These are phyloP conservation scores for Neotragus pygmaeus DNA, from an alignment of 2,113 vertebrate genomes.

Conservation along the genomic window DNA sequence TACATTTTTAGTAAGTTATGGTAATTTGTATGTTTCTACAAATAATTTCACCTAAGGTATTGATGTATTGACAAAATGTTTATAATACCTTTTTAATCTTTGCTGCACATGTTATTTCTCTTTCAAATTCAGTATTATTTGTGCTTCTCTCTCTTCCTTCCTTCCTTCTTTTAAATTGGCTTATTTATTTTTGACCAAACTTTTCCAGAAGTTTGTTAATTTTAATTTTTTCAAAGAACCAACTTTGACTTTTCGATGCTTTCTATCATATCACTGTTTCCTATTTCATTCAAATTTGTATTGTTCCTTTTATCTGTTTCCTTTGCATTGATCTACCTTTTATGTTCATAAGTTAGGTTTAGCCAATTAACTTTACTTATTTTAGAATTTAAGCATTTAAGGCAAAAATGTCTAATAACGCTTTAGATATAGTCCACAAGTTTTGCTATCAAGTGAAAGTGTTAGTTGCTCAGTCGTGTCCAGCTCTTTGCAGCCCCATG, in stretches of 20 bases:
- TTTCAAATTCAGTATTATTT: conserved; percentile 1
- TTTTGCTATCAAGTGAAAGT: not conserved
- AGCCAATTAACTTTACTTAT: conserved; percentile 3
- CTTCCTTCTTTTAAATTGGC: not conserved
- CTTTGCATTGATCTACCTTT: not conserved
- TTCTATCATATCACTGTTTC: not conserved
- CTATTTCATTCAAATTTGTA: conserved; percentile 16
- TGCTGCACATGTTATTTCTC: not conserved
- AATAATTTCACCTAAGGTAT: not conserved
- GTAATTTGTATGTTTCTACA: conserved; percentile 9
- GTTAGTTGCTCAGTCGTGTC: not conserved
- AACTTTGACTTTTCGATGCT: not conserved
- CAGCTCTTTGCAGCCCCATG: not conserved
- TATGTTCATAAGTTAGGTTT: not conserved
- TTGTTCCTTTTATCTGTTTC: not conserved
- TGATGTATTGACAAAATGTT: not conserved
- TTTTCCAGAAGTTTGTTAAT: not conserved
- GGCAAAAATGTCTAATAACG: not conserved
- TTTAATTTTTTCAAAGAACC: conserved; percentile 4
- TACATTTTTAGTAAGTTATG: not conserved
- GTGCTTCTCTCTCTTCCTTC: not conserved
- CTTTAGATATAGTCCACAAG: not conserved
- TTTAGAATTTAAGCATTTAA: conserved; percentile 5
- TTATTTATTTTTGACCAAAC: not conserved
- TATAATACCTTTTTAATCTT: not conserved